Percentiles rank a stretch among this genome's conserved stretches.
phyloP scores from a whole-genome alignment of 2,888 invertebrate genomes.

The Gymnosoma rotundatum region DNA sequence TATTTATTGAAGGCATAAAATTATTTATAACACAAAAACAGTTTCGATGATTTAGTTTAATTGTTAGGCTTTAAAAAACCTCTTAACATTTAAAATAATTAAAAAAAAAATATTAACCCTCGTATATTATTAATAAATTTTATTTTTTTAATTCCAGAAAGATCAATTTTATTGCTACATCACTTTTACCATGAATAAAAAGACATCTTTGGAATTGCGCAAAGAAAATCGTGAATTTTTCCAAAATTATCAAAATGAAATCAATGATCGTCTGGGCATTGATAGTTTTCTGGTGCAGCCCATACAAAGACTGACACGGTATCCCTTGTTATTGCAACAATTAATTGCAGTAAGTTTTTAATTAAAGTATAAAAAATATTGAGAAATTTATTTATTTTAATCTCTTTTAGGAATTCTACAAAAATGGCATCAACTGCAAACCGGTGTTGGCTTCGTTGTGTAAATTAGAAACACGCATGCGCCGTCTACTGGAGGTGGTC shows the following conservation, averaged over 20 bases:
- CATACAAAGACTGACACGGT: slow-evolving; percentile 82
- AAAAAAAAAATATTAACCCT: too few species aligned
- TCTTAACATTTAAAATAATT: too few species aligned
- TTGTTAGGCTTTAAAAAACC: too few species aligned
- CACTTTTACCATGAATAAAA: slow-evolving; percentile 81
- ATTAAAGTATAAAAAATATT: too few species aligned
- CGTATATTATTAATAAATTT: background rate
- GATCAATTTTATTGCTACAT: slow-evolving; percentile 81
- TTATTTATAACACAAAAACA: too few species aligned
- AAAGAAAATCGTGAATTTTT: slow-evolving; percentile 80
- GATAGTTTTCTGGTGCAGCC: slow-evolving; percentile 82
- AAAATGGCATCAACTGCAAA: slow-evolving; percentile 80
- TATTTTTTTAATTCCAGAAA: slow-evolving; percentile 73
- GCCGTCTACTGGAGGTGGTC: slow-evolving; percentile 79
- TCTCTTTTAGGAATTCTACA: slow-evolving; percentile 78
- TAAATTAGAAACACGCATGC: slow-evolving; percentile 81
- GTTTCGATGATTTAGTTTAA: too few species aligned
- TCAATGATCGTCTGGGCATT: slow-evolving; percentile 82
- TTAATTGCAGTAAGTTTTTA: slow-evolving; percentile 78
- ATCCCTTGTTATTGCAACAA: slow-evolving; percentile 81
- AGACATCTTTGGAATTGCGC: slow-evolving; percentile 79
- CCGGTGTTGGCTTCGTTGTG: slow-evolving; percentile 80
- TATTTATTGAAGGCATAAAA: too few species aligned
- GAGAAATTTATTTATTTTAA: background rate
- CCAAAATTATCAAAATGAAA: slow-evolving; percentile 78